These are phyloP conservation scores for Datnioides undecimradiatus DNA, from an alignment of 2,113 vertebrate species.

Conservation along the genomic window DNA sequence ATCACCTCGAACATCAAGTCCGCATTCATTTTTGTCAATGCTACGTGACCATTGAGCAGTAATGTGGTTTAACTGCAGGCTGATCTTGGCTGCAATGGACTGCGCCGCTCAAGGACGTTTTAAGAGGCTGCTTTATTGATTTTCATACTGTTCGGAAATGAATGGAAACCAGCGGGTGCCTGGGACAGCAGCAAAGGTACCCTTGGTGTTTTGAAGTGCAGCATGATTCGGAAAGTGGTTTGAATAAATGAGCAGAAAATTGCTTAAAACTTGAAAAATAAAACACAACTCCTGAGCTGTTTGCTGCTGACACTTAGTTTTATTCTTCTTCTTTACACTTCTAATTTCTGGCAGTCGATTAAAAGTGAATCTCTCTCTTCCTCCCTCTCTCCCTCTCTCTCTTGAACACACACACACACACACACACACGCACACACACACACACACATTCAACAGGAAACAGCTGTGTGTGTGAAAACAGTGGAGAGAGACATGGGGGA, in stretches of 20 bases:
- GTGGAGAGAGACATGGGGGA: conserved; percentile 60
- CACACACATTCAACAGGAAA: conserved; percentile 73
- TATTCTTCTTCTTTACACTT: not conserved
- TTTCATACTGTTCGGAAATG: conserved; percentile 32
- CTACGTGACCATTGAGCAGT: not conserved
- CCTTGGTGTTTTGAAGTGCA: not conserved
- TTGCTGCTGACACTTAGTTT: not conserved
- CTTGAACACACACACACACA: conserved; percentile 52
- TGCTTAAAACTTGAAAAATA: not conserved
- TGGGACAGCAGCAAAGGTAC: not conserved
- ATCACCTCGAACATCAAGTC: conserved; percentile 25
- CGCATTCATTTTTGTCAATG: conserved; percentile 14
- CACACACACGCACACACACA: conserved; percentile 59
- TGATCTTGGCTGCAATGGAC: conserved; percentile 35
- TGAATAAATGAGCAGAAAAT: not conserved
- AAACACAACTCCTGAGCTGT: not conserved
- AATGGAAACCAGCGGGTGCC: conserved; percentile 19
- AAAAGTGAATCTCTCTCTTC: conserved; percentile 37
- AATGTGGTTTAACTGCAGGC: conserved; percentile 35
- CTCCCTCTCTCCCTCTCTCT: conserved; percentile 25
- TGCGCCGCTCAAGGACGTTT: conserved; percentile 14
- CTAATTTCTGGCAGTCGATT: conserved; percentile 23
- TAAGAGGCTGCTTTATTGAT: conserved; percentile 58
- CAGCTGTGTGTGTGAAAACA: conserved; percentile 80
- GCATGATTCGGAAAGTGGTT: not conserved